phyloP scores from a whole-genome alignment of 1,140 invertebrate species.

The Drosophila pseudoobscura region DNA sequence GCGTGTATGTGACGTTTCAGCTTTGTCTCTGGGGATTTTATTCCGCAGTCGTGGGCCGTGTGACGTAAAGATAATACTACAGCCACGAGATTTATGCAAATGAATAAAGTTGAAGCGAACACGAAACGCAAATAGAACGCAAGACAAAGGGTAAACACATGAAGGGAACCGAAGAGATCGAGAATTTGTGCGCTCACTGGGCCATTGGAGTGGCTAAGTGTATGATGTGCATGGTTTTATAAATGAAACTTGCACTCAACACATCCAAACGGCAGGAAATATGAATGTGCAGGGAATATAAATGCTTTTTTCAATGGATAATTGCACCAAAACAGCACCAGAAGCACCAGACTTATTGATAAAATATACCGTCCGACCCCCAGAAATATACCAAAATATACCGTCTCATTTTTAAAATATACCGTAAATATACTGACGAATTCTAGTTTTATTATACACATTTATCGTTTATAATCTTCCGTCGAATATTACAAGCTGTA shows the following conservation, averaged over 20 bases:
- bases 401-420: too few relatives aligned
- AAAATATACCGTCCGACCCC: too few relatives aligned
- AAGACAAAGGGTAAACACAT: constrained; percentile 76
- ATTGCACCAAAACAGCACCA: constrained; percentile 70
- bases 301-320: constrained; percentile 53
- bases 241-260: constrained; percentile 46
- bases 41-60: constrained; percentile 14
- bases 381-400: too few relatives aligned
- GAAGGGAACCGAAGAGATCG: constrained; percentile 16
- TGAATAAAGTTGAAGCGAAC: constrained; percentile 48
- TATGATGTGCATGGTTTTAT: constrained; percentile 59
- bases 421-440: too few relatives aligned
- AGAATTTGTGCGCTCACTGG: constrained; percentile 40
- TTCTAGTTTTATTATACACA: too few relatives aligned
- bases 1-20: constrained; percentile 31
- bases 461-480: too few relatives aligned
- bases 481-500: too few relatives aligned
- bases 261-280: constrained; percentile 16
- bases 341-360: background rate
- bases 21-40: constrained; percentile 6
- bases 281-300: constrained; percentile 38
- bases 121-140: constrained; percentile 64
- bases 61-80: constrained; percentile 32
- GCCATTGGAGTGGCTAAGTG: constrained; percentile 14
- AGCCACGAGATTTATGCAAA: constrained; percentile 53